Conservation (phyloP, 1,140 invertebrate genomes). For the Trachymyrmex cornetzi region DNA sequence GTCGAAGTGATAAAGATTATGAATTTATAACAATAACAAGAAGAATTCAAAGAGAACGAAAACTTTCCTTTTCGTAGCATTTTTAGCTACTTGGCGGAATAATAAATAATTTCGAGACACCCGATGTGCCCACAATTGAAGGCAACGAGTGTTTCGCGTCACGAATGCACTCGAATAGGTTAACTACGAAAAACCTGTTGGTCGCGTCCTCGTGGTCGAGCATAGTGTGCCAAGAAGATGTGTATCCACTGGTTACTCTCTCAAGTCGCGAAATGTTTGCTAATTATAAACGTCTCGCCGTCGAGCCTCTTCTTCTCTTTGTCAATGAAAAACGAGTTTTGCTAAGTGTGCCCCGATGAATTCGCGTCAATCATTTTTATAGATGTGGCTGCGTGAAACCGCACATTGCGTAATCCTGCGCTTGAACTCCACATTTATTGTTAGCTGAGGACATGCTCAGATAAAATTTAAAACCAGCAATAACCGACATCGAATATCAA, state of each 20-base stretch:
- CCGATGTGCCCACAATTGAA: background rate
- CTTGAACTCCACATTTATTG: background rate
- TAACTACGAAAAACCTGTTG: constrained; percentile 57
- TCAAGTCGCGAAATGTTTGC: constrained; percentile 23
- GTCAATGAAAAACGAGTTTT: constrained; percentile 43
- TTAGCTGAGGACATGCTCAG: background rate
- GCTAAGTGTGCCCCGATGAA: background rate
- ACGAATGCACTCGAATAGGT: background rate
- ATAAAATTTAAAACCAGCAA: background rate
- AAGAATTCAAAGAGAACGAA: background rate
- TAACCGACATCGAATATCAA: background rate
- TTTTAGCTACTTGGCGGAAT: background rate
- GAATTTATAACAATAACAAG: background rate
- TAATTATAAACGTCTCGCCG: constrained; percentile 50
- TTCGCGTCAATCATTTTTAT: constrained; percentile 13
- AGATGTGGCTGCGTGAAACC: background rate
- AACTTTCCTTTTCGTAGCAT: background rate
- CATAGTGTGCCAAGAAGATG: constrained; percentile 32
- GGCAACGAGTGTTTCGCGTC: background rate
- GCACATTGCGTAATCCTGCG: constrained; percentile 21
- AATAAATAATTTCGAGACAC: constrained; percentile 26
- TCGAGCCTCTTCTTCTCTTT: constrained; percentile 10
- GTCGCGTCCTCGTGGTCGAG: constrained; percentile 31
- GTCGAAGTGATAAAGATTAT: background rate
- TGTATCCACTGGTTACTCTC: constrained; percentile 28